phyloP scores from a whole-genome alignment of 2,113 vertebrate species.

The Oryzias celebensis region DNA sequence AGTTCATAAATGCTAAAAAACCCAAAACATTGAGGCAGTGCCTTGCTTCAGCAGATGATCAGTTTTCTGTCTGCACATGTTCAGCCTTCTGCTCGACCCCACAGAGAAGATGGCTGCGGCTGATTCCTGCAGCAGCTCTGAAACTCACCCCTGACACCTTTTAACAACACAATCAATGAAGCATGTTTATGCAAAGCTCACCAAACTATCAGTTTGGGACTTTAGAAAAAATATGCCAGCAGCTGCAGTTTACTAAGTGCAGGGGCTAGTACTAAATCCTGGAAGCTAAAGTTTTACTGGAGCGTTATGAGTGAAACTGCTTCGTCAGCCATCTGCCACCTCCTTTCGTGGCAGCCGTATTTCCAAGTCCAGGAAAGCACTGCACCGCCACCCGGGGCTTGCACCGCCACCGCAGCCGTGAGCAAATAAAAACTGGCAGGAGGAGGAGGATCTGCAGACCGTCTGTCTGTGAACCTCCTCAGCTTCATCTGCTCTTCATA shows the following conservation, averaged over 20 bases:
- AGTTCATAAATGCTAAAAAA: no score
- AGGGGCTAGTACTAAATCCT: conserved; percentile 96
- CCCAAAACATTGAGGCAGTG: no score
- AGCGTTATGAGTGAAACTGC: conserved; percentile 99
- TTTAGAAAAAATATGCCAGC: conserved; percentile 90
- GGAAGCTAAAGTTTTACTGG: conserved; percentile 99
- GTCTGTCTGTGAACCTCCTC: not conserved
- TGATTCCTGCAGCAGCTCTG: no score
- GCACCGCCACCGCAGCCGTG: conserved; percentile 85
- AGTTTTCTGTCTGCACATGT: no score
- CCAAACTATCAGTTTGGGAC: conserved; percentile 98
- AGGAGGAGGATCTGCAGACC: not conserved
- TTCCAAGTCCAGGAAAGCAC: conserved; percentile 88
- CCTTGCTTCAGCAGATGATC: no score
- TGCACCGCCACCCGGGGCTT: conserved; percentile 86
- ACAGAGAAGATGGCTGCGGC: no score
- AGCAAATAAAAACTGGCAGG: conserved; percentile 45
- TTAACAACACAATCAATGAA: conserved; percentile 99
- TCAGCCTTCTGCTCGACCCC: no score
- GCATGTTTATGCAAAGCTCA: conserved; percentile 97
- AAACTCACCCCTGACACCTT: conserved; percentile 91
- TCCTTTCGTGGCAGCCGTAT: conserved; percentile 97
- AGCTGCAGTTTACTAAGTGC: conserved; percentile 97
- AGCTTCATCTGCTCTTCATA: no score
- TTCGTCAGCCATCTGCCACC: conserved; percentile 99